Evolutionary conservation across 2,797 vertebrate species (phyloP), one percentile per base, ranked within the genome.

Genomic region (Vespertilio murinus): DNA sequence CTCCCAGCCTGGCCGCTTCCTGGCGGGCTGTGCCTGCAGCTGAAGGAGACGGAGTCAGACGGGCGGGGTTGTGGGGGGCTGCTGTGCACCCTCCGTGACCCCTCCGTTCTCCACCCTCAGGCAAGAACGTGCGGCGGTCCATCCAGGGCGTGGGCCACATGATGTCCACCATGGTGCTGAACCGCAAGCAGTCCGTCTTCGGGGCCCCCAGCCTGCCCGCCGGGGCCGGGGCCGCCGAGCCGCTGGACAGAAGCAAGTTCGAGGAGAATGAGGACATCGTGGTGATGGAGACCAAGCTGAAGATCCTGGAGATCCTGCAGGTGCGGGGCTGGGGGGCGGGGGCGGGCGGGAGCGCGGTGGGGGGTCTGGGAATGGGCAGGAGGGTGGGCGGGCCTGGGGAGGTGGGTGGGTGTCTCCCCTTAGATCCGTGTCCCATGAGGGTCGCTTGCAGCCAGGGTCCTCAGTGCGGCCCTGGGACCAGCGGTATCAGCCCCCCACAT

Each of bases 201-300:
- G 98, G 98, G 9, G 0, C 96, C 6, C 98, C 98, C 0, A 91
- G 94, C 80, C 98, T 98, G 56, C 97, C 98, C 12, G 4, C 98
- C 0, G 98, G 97, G 0, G 95, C 98, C 3, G 67, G 85, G 0
- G 97, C 90, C 30, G 94, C 98, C 0, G 99, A 99, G 25, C 98
- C 97, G 0, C 98, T 98, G 92, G 97, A 98, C 90, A 98, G 98
- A 75, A 98, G 98, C 87, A 99, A 99, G 95, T 99, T 98, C n/a
- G 98, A 99, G 2, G 99, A 99, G 94, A 99, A 98, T 0, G 98
- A 99, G 97, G 99, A 99, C 97, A 98, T 99, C 3, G 99, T 99
- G 3, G 99, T 99, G 96, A 99, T 99, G 99, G 99, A 99, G 97
- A 99, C 99, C 86, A 99, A 99, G 95, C 98, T 99, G 96, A 99